These are phyloP conservation scores for Pocillopora damicornis DNA, from an alignment of 64 coral and sea anemone species.

Conservation along the genomic window DNA sequence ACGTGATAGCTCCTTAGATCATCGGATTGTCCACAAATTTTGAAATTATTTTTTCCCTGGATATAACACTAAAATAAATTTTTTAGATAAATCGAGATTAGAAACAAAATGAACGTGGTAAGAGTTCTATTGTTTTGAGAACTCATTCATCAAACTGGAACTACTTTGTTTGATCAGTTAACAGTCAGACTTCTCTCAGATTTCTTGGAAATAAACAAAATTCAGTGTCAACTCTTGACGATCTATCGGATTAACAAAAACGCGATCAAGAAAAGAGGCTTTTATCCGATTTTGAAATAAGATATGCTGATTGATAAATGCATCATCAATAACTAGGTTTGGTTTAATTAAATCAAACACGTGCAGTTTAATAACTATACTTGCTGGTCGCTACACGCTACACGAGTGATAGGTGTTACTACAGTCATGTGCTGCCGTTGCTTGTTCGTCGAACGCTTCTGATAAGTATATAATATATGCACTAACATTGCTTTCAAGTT, in stretches of 20 bases:
- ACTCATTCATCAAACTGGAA: neutral
- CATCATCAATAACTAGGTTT: neutral
- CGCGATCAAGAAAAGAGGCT: neutral
- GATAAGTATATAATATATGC: no score
- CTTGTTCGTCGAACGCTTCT: no score
- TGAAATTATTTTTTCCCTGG: no score
- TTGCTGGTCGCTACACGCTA: neutral
- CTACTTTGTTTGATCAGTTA: neutral
- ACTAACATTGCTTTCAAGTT: no score
- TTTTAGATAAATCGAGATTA: neutral
- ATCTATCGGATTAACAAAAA: neutral
- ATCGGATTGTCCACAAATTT: no score
- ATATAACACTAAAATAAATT: no score
- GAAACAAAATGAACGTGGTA: neutral
- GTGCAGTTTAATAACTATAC: neutral
- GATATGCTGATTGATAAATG: neutral
- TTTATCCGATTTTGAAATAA: neutral
- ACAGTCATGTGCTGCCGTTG: no score
- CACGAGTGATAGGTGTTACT: neutral
- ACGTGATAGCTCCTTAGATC: no score
- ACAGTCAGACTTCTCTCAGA: no score
- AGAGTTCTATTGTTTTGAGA: neutral
- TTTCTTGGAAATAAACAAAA: no score
- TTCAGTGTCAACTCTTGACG: no score
- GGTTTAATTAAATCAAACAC: neutral